Evolutionary conservation across 2,113 vertebrate species (phyloP).

Genomic region (Sterrhoptilus dennistouni): DNA sequence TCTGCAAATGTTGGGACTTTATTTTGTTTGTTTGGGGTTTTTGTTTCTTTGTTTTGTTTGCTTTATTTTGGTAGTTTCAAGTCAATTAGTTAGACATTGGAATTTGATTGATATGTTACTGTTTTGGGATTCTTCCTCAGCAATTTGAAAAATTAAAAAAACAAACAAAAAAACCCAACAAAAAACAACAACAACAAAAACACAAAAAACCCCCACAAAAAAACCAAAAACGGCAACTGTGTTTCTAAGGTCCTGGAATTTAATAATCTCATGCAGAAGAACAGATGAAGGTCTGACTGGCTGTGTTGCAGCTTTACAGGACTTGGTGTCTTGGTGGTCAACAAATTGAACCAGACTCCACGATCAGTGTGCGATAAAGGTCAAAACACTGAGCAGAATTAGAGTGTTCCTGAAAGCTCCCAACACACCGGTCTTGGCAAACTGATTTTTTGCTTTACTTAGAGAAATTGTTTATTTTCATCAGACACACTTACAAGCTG

Average conservation of each 20-base stretch:
- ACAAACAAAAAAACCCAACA: not conserved
- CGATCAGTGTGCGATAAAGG: accelerated
- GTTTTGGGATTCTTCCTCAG: not conserved
- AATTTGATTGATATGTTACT: not conserved
- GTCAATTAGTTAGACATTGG: not conserved
- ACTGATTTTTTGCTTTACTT: not conserved
- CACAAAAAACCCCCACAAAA: not conserved
- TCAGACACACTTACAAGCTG: not conserved
- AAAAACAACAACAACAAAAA: not conserved
- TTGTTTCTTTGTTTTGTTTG: not conserved
- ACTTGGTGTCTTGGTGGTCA: not conserved
- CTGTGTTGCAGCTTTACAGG: not conserved
- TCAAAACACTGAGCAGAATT: not conserved
- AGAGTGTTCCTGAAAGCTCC: not conserved
- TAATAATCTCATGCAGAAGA: not conserved
- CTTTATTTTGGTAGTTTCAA: not conserved
- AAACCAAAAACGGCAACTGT: not conserved
- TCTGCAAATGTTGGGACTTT: not conserved
- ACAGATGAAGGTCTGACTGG: not conserved
- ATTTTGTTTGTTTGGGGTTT: not conserved
- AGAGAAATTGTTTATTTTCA: not conserved
- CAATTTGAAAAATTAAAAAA: not conserved
- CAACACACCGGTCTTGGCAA: not conserved
- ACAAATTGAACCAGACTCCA: accelerated
- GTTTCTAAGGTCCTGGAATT: not conserved